Conservation (phyloP, 1,140 invertebrate genomes). For the Eueides isabella region DNA sequence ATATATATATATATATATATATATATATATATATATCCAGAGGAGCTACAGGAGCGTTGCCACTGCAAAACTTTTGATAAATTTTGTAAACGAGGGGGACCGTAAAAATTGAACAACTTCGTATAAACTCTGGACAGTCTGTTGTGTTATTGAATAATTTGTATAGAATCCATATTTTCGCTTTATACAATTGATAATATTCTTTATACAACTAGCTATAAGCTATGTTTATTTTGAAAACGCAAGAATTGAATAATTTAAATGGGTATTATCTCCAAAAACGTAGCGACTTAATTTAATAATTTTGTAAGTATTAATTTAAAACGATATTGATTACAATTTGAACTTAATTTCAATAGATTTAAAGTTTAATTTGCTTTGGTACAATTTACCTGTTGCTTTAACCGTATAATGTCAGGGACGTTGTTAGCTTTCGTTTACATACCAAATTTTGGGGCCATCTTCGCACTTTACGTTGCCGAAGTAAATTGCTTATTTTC, state of each 20-base stretch:
- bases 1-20: too few relatives aligned
- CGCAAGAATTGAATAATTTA: constrained; percentile 37
- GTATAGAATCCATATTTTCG: too few relatives aligned
- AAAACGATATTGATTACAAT: neutral
- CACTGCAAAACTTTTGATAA: too few relatives aligned
- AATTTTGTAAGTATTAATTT: constrained; percentile 27
- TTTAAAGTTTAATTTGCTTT: constrained; percentile 11
- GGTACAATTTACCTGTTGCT: constrained; percentile 32
- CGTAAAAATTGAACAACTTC: too few relatives aligned
- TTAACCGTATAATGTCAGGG: constrained; percentile 30
- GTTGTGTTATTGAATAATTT: too few relatives aligned
- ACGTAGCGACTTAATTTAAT: constrained; percentile 32
- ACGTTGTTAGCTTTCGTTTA: constrained; percentile 34
- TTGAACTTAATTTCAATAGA: neutral
- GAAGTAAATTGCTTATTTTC: constrained; percentile 23
- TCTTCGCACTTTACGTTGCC: constrained; percentile 22
- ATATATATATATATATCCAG: too few relatives aligned
- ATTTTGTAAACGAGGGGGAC: too few relatives aligned
- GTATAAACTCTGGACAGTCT: too few relatives aligned
- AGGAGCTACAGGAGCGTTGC: too few relatives aligned
- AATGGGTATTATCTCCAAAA: constrained; percentile 33
- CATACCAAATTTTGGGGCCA: constrained; percentile 29
- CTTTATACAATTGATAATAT: neutral
- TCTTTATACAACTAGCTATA: neutral
- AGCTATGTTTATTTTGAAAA: neutral